phyloP scores from a whole-genome alignment of 1,140 invertebrate genomes.

The Trichonephila clavipes region DNA sequence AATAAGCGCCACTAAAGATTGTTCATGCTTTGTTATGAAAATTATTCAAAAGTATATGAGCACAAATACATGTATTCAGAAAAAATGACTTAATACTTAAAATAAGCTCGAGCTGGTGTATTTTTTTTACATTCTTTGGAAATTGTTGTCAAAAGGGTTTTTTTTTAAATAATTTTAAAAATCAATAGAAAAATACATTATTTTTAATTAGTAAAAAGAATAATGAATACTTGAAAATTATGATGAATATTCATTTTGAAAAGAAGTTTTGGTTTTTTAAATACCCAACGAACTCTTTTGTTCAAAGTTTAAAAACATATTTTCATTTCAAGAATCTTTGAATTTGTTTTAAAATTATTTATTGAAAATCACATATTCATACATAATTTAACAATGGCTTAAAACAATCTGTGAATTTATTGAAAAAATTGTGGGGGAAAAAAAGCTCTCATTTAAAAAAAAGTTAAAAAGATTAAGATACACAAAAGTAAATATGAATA shows the following conservation, averaged over 20 bases:
- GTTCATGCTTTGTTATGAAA: not conserved
- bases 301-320: not conserved
- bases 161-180: not conserved
- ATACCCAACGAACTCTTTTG: not conserved
- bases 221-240: not conserved
- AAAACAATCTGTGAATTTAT: too few relatives aligned
- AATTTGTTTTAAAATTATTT: not conserved
- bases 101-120: conserved; percentile 2
- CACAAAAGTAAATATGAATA: too few relatives aligned
- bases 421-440: too few relatives aligned
- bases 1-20: not conserved
- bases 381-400: too few relatives aligned
- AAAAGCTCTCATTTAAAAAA: too few relatives aligned
- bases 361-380: too few relatives aligned
- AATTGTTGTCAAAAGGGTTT: not conserved
- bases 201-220: conserved; percentile 14
- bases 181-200: conserved; percentile 25
- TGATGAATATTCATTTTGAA: not conserved
- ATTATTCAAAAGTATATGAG: not conserved
- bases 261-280: not conserved
- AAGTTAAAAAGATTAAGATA: too few relatives aligned
- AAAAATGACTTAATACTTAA: not conserved
- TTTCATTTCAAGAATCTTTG: not conserved
- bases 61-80: not conserved
- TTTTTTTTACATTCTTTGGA: not conserved